phyloP scores from a whole-genome alignment of 2,113 vertebrate genomes.

The Oncorhynchus gorbuscha region DNA sequence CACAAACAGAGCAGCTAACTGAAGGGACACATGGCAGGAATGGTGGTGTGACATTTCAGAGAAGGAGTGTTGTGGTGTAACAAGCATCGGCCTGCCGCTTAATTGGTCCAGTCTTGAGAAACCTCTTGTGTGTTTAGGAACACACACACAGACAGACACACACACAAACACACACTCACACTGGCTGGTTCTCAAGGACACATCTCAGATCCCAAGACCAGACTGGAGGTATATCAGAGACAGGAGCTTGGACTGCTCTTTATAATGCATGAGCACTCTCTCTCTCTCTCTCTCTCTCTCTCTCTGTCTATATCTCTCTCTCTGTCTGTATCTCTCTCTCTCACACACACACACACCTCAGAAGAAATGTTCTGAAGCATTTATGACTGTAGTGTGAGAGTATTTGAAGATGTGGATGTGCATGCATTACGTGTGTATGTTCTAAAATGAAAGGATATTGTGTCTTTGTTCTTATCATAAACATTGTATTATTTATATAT shows the following conservation, averaged over 20 bases:
- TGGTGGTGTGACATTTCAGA: conserved; percentile 66
- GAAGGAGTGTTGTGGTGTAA: conserved; percentile 68
- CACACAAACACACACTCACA: conserved; percentile 12
- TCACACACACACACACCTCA: background rate
- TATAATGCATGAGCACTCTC: conserved; percentile 20
- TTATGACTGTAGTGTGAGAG: background rate
- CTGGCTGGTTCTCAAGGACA: conserved; percentile 23
- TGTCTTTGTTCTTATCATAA: background rate
- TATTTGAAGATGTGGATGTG: background rate
- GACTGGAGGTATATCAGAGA: conserved; percentile 4
- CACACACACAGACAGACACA: background rate
- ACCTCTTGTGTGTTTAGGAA: background rate
- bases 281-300: background rate
- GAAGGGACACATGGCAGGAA: conserved; percentile 47
- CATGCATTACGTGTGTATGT: conserved; percentile 2
- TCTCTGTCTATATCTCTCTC: background rate
- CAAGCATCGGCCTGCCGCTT: conserved; percentile 57
- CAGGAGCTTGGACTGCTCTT: conserved; percentile 10
- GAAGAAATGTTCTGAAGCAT: background rate
- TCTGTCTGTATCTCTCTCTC: background rate
- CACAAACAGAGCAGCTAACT: conserved; percentile 30
- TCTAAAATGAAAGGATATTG: background rate
- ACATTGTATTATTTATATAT: too few species aligned
- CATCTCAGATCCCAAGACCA: conserved; percentile 27
- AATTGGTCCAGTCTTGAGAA: conserved; percentile 57